Percentiles rank a stretch among this genome's conserved stretches.
Conservation (phyloP, 2,113 vertebrate genomes). For the Notiomystis cincta region DNA sequence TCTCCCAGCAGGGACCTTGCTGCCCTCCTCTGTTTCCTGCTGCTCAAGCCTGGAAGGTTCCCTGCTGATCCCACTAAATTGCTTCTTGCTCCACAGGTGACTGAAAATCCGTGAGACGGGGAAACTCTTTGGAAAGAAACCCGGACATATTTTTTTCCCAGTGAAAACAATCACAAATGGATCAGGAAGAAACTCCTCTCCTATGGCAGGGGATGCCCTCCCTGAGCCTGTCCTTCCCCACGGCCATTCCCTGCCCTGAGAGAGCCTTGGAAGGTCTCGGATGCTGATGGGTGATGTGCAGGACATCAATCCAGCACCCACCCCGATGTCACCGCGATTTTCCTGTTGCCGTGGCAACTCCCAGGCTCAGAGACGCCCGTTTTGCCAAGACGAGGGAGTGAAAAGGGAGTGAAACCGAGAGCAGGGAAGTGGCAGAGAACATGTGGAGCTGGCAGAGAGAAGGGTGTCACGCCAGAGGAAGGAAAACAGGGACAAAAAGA, state of each 20-base stretch:
- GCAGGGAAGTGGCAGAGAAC: rapidly evolving
- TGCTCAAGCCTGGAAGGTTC: neutral
- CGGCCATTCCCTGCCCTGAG: rapidly evolving
- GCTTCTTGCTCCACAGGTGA: neutral
- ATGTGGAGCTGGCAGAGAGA: neutral
- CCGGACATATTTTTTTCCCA: rapidly evolving
- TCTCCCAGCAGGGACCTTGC: neutral
- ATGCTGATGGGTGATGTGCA: rapidly evolving
- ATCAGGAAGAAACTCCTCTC: neutral
- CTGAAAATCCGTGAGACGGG: neutral
- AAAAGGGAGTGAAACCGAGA: neutral
- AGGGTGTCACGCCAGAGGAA: neutral
- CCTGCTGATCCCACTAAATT: neutral
- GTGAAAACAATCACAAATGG: neutral
- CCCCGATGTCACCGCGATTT: rapidly evolving
- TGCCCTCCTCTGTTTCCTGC: slow-evolving; percentile 34
- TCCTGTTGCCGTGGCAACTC: neutral
- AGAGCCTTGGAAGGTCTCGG: neutral
- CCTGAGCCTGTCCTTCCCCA: neutral
- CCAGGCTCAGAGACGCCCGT: neutral
- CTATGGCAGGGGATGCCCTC: rapidly evolving
- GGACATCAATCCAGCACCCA: neutral
- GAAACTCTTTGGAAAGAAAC: neutral
- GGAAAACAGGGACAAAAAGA: neutral
- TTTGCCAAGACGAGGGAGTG: neutral